Conservation (phyloP, 1,140 invertebrate species). For the Ostrea denselamellosa region DNA sequence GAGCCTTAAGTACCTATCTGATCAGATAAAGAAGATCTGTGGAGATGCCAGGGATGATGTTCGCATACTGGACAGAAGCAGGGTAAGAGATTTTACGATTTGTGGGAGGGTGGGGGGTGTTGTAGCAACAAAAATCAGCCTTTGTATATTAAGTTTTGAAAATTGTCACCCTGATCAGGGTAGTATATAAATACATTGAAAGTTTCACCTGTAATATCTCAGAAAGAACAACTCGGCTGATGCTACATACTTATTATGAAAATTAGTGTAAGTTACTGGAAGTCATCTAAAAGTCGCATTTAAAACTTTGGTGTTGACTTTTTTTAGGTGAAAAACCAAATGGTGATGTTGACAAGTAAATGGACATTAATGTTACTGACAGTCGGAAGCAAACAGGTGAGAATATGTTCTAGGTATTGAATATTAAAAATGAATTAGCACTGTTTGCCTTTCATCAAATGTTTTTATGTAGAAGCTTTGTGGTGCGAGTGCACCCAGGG, state of each 20-base stretch:
- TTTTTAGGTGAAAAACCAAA: slow-evolving; percentile 62
- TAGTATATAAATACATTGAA: no score
- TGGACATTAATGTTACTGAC: slow-evolving; percentile 59
- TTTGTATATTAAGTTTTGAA: no score
- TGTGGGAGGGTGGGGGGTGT: no score
- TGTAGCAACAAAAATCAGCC: no score
- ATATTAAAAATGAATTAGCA: no score
- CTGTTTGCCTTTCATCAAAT: no score
- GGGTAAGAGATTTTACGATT: slow-evolving; percentile 47
- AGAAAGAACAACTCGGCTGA: no score
- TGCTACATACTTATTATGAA: neutral
- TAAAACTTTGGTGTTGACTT: neutral
- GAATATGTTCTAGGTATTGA: neutral
- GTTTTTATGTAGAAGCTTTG: no score
- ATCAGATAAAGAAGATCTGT: slow-evolving; percentile 55
- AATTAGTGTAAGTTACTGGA: neutral
- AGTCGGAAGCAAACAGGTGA: slow-evolving; percentile 61
- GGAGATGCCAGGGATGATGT: slow-evolving; percentile 62
- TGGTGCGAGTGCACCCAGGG: no score
- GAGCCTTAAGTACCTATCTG: slow-evolving; percentile 54
- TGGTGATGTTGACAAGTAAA: slow-evolving; percentile 62
- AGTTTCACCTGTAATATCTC: no score
- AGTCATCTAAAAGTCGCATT: neutral
- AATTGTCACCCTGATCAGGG: no score
- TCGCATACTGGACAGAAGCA: slow-evolving; percentile 56